A percentile compares a stretch with the other conserved stretches of the same genome.
Evolutionary conservation across 2,113 vertebrate genomes (phyloP).

Genomic region (Penelope pileata): DNA sequence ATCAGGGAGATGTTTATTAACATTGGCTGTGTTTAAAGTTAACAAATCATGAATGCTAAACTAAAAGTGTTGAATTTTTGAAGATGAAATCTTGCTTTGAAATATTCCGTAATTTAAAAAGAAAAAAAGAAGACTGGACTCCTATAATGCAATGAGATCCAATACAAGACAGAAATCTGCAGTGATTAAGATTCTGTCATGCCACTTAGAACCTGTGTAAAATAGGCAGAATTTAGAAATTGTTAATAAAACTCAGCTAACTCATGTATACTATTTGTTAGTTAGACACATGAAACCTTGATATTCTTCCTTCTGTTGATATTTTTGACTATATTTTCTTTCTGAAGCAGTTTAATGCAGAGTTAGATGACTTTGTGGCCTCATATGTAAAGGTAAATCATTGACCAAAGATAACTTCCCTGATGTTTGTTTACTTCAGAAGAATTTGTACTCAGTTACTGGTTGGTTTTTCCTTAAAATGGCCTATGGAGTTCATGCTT

Average conservation of each 20-base stretch:
- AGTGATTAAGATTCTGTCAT: background rate
- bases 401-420: background rate
- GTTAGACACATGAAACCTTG: background rate
- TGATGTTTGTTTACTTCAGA: background rate
- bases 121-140: background rate
- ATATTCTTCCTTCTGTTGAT: background rate
- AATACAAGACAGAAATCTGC: background rate
- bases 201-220: background rate
- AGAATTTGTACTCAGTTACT: background rate
- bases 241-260: background rate
- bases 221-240: background rate
- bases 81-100: background rate
- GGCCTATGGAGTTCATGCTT: background rate
- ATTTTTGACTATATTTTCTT: background rate
- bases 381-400: background rate
- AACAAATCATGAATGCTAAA: background rate
- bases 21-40: background rate
- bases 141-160: background rate
- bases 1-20: background rate
- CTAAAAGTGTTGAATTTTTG: rapidly evolving
- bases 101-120: background rate
- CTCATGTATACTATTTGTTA: background rate
- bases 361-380: background rate
- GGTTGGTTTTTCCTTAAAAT: background rate
- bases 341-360: background rate